Conservation (phyloP, 2,888 invertebrate species). For the Monoplex corrugatus region DNA sequence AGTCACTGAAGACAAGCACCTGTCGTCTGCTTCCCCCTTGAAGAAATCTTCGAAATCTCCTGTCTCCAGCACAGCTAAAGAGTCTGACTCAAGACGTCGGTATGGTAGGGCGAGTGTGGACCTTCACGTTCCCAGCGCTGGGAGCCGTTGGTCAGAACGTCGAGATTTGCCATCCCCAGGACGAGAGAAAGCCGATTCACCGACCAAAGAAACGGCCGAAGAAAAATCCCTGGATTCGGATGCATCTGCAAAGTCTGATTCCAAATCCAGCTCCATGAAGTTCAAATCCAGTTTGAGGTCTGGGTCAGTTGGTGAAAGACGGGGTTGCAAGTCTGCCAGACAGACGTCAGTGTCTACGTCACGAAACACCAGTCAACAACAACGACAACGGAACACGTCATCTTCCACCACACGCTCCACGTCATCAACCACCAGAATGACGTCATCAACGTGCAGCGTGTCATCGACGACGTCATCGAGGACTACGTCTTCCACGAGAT, state of each 20-base stretch:
- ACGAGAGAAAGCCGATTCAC: not conserved
- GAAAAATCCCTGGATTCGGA: not conserved
- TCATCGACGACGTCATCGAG: not conserved
- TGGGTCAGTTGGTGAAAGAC: not conserved
- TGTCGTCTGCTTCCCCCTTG: too few relatives aligned
- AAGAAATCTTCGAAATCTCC: too few relatives aligned
- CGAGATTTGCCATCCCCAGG: not conserved
- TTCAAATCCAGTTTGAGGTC: not conserved
- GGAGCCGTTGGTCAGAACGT: too few relatives aligned
- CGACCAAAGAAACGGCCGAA: conserved; percentile 14
- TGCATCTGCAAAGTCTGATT: too few relatives aligned
- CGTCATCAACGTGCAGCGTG: conserved; percentile 15
- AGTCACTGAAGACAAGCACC: too few relatives aligned
- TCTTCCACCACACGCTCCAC: not conserved
- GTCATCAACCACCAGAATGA: not conserved
- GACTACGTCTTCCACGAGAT: not conserved
- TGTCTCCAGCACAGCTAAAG: too few relatives aligned
- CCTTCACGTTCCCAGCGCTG: too few relatives aligned
- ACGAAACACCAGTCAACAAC: not conserved
- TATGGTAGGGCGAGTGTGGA: too few relatives aligned
- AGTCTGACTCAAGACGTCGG: too few relatives aligned
- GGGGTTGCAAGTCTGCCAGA: not conserved
- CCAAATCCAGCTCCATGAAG: not conserved
- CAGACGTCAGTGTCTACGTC: not conserved
- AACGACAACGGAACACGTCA: not conserved